Evolutionary conservation across 2,888 invertebrate species (phyloP).

Genomic region (Polyploca ridens): DNA sequence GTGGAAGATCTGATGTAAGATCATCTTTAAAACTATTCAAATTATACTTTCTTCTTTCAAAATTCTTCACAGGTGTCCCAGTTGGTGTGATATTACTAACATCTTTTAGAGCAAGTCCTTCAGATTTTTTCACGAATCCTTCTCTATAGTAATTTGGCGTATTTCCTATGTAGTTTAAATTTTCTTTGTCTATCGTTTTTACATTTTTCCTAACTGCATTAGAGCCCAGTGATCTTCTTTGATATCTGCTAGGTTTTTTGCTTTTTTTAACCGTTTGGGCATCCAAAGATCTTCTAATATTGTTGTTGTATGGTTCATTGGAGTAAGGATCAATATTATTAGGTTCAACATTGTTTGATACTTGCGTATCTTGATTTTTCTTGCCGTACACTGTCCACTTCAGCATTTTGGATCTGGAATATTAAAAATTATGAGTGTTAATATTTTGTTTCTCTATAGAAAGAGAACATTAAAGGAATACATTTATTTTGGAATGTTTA

Average conservation of each 20-base stretch:
- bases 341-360: conserved; percentile 46
- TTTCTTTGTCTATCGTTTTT: conserved; percentile 73
- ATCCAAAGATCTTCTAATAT: conserved; percentile 68
- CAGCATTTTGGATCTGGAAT: conserved; percentile 82
- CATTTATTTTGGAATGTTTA: background rate
- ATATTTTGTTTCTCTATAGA: no score
- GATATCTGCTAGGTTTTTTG: conserved; percentile 77
- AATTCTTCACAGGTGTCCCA: conserved; percentile 64
- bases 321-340: conserved; percentile 48
- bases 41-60: conserved; percentile 63
- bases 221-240: conserved; percentile 72
- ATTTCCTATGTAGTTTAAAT: conserved; percentile 78
- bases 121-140: conserved; percentile 82
- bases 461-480: no score
- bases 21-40: conserved; percentile 63
- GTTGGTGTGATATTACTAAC: conserved; percentile 86
- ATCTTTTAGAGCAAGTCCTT: conserved; percentile 81
- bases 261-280: conserved; percentile 72
- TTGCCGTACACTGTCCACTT: conserved; percentile 86
- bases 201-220: conserved; percentile 65
- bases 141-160: conserved; percentile 86
- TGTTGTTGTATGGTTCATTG: conserved; percentile 52
- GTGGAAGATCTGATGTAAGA: conserved; percentile 66
- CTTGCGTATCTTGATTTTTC: conserved; percentile 68
- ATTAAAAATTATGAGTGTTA: conserved; percentile 23